Percentiles rank a stretch among this genome's conserved stretches.
These are phyloP conservation scores for Caenorhabditis drosophilae DNA, from an alignment of 2,888 invertebrate genomes.

Conservation along the genomic window DNA sequence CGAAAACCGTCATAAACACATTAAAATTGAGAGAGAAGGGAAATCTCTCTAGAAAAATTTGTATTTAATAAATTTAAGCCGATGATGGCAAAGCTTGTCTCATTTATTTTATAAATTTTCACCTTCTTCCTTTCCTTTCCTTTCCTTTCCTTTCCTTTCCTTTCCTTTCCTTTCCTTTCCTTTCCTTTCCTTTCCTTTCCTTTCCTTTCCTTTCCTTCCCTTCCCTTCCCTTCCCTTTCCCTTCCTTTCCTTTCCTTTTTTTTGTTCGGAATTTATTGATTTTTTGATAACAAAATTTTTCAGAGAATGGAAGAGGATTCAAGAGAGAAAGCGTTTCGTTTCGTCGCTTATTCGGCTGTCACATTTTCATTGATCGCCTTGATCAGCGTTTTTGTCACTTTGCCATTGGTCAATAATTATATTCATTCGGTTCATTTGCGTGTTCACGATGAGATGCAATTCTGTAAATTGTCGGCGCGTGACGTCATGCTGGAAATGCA, in stretches of 20 bases:
- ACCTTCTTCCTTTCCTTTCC: no score
- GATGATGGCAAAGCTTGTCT: no score
- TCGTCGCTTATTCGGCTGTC: constrained; percentile 68
- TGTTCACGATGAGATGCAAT: constrained; percentile 68
- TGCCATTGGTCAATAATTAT: constrained; percentile 69
- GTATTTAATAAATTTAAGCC: no score
- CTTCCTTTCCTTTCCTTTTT: background rate
- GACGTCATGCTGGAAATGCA: constrained; percentile 68
- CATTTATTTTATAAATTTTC: no score
- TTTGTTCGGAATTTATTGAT: no score
- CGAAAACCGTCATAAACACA: no score
- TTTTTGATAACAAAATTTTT: no score
- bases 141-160: no score
- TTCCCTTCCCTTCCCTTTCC: background rate
- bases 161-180: no score
- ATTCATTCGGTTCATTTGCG: constrained; percentile 66
- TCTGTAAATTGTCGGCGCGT: constrained; percentile 69
- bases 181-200: constrained; percentile 1
- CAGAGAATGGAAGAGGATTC: constrained; percentile 49
- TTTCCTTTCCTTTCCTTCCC: background rate
- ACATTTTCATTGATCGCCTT: constrained; percentile 65
- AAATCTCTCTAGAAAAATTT: no score
- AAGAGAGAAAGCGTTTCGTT: constrained; percentile 55
- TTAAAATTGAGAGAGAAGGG: no score
- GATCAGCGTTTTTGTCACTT: constrained; percentile 67